A percentile compares a stretch with the other conserved stretches of the same genome.
These are phyloP conservation scores for Tiliacea aurago DNA, from an alignment of 2,888 invertebrate genomes.

Conservation along the genomic window DNA sequence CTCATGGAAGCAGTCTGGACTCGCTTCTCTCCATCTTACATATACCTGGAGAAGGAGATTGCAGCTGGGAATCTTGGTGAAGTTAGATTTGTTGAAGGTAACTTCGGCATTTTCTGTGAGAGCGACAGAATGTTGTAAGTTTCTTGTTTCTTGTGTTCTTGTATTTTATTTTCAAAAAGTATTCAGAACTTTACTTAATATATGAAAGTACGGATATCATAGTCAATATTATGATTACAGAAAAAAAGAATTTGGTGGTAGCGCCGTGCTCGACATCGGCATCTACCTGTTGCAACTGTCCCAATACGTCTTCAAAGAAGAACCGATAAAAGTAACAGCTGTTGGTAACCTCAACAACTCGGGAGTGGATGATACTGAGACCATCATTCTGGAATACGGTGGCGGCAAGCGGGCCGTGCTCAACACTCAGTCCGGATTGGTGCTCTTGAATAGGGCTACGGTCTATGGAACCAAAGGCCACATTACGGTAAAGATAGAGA, in stretches of 20 bases:
- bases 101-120: constrained; percentile 92
- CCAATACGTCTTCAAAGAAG: constrained; percentile 92
- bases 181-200: background rate
- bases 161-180: background rate
- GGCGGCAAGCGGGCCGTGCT: constrained; percentile 92
- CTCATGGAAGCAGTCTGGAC: constrained; percentile 98
- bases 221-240: constrained; percentile 74
- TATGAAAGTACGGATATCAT: background rate
- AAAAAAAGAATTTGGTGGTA: constrained; percentile 94
- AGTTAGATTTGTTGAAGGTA: constrained; percentile 91
- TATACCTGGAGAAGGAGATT: constrained; percentile 92
- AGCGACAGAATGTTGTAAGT: constrained; percentile 79
- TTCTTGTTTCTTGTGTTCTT: background rate
- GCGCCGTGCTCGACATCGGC: constrained; percentile 94
- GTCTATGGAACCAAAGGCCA: constrained; percentile 92
- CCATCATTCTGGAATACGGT: constrained; percentile 91
- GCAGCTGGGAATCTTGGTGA: constrained; percentile 93
- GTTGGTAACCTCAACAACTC: constrained; percentile 92
- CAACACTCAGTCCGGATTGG: constrained; percentile 84
- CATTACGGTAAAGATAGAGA: constrained; percentile 84
- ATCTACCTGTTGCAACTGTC: constrained; percentile 94
- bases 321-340: constrained; percentile 93
- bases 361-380: constrained; percentile 93
- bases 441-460: constrained; percentile 91
- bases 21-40: constrained; percentile 94